Percentiles rank a stretch among this genome's conserved stretches.
These are phyloP conservation scores for Biston stratarius DNA, from an alignment of 2,888 invertebrate species.

Conservation along the genomic window DNA sequence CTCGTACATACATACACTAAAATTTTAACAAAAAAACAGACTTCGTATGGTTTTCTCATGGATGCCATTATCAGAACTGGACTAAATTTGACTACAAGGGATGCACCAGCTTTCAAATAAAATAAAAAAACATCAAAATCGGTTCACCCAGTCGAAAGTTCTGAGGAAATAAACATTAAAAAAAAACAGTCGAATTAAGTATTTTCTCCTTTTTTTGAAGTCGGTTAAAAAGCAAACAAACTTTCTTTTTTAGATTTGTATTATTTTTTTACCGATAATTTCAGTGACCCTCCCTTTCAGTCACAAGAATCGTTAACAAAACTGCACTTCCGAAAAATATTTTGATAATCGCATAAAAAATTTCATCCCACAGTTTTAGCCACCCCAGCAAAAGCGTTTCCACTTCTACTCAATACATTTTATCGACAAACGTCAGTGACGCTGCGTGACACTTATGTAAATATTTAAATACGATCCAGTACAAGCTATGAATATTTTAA, in stretches of 20 bases:
- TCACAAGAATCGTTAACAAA: not conserved
- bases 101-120: too few species aligned
- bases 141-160: too few species aligned
- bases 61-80: too few species aligned
- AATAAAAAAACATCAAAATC: too few species aligned
- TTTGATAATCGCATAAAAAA: conserved; percentile 18
- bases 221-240: too few species aligned
- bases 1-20: too few species aligned
- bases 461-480: conserved; percentile 88
- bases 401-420: conserved; percentile 80
- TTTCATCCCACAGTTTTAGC: conserved; percentile 43
- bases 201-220: too few species aligned
- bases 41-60: too few species aligned
- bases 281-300: not conserved
- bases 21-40: too few species aligned
- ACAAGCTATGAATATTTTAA: conserved; percentile 88
- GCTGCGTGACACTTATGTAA: conserved; percentile 87
- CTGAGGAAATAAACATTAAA: too few species aligned
- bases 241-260: not conserved
- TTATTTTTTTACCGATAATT: not conserved
- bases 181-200: too few species aligned
- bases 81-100: too few species aligned
- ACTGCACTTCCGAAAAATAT: conserved; percentile 15
- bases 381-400: conserved; percentile 52
- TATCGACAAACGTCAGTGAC: conserved; percentile 84